Evolutionary conservation across 2,797 vertebrate species (phyloP).

Genomic region (Ciconia nigra): DNA sequence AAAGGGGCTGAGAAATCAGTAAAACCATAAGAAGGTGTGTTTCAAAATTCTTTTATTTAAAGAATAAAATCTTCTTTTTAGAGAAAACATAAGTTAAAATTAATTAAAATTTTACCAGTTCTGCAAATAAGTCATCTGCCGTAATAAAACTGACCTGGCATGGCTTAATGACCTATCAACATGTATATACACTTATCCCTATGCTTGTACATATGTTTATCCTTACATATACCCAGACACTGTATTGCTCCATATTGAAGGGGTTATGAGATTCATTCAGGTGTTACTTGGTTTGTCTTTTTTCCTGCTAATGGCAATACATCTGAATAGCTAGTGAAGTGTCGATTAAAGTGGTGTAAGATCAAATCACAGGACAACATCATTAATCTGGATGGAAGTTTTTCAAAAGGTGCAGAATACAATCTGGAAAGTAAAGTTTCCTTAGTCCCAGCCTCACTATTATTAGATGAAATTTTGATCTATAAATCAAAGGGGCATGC

Average conservation of each 20-base stretch:
- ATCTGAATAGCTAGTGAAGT: not conserved
- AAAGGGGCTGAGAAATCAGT: not conserved
- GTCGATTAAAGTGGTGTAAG: not conserved
- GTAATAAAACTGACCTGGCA: not conserved
- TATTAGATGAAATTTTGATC: not conserved
- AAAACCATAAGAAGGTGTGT: fast-evolving
- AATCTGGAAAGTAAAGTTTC: not conserved
- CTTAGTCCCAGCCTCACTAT: not conserved
- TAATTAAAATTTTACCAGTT: not conserved
- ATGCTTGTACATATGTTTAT: not conserved
- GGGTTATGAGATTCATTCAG: not conserved
- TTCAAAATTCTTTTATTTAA: not conserved
- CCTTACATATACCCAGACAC: not conserved
- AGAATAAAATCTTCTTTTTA: not conserved
- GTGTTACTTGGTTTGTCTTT: not conserved
- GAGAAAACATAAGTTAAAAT: not conserved
- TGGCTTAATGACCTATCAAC: not conserved
- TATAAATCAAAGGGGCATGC: not conserved
- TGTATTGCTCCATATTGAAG: not conserved
- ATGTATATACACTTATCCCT: not conserved
- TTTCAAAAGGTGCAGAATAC: not conserved
- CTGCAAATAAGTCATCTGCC: not conserved
- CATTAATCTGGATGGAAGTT: not conserved
- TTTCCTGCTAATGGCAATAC: not conserved
- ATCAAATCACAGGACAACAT: not conserved